Base-by-base conservation (phyloP, 2,797 vertebrate species). In the Avahi laniger region DNA sequence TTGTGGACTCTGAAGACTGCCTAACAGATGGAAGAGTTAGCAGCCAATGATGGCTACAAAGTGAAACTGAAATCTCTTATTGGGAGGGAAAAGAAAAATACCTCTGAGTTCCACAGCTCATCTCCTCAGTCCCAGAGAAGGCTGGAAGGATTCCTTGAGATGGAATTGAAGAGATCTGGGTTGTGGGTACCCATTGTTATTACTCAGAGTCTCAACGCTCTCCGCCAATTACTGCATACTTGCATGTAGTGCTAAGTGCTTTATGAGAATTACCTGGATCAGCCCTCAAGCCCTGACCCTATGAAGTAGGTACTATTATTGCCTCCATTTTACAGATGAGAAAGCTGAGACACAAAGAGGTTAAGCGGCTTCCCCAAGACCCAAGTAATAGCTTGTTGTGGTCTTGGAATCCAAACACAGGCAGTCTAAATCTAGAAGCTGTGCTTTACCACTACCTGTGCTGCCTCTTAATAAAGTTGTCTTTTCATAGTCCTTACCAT, bases 311-410 rank as follows among this genome's bases (percentile, higher is more conserved):
- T 33, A 73, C 33, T 72, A 43, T 89, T 89, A 75, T 30, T 72
- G 17, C n/a, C 33, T 22, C 54, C 15, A 4, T 28, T 83, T 87
- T 79, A 76, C 20, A 95, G 75, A 75, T 52, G 33, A 79, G 50
- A n/a, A 83, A 92, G 59, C 59, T 70, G 18, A 83, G 35, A 65
- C 28, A 63, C 24, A 88, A 46, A 69, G 41, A 83, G 33, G 7
- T 83, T 78, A 91, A 91, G 67, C 30, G 75, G 70, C 1, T 93
- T 95, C 52, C 28, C 26, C 50, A 88, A 88, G 24, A 59, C 96
- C 57, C 93, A 93, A 65, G 35, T 59, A 87, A 69, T 61, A 80
- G 57, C 22, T 41, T 70, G 10, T 75, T 35, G 24, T 38, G 41
- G n/a, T 33, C 33, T 24, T 73, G 73, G 67, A 26, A 70, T 94